Conservation (phyloP, 2,113 vertebrate species). For the Platysteira castanea region DNA sequence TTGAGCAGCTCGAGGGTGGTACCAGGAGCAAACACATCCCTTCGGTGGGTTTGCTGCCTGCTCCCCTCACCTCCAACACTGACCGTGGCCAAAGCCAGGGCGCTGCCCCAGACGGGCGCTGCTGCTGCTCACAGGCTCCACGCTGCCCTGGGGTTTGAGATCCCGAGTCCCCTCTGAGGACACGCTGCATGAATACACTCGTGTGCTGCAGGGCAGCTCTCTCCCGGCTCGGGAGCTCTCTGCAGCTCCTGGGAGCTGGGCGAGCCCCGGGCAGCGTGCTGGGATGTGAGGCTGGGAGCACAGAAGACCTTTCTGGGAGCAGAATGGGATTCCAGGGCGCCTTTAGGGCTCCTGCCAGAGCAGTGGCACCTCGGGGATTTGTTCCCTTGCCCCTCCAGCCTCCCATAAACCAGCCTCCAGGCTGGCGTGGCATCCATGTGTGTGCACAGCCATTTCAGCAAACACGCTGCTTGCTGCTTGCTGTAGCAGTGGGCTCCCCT, state of each 20-base stretch:
- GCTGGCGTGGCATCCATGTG: not conserved
- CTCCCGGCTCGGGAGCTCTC: not conserved
- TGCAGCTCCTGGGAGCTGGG: not conserved
- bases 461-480: not conserved
- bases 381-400: not conserved
- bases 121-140: not conserved
- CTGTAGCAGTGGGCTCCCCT: not conserved
- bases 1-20: not conserved
- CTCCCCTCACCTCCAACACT: not conserved
- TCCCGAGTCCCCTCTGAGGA: not conserved
- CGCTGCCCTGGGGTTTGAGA: not conserved
- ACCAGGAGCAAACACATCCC: not conserved
- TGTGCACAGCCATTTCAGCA: not conserved
- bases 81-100: not conserved
- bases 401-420: not conserved
- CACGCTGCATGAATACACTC: fast-evolving
- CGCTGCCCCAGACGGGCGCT: not conserved
- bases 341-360: not conserved
- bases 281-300: not conserved
- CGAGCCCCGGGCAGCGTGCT: not conserved
- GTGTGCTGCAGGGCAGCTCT: not conserved
- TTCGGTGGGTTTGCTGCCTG: not conserved
- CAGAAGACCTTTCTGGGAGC: not conserved
- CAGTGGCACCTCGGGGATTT: not conserved
- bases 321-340: not conserved